Evolutionary conservation across 2,113 vertebrate genomes (phyloP).

Genomic region (Pygathrix nemaeus): DNA sequence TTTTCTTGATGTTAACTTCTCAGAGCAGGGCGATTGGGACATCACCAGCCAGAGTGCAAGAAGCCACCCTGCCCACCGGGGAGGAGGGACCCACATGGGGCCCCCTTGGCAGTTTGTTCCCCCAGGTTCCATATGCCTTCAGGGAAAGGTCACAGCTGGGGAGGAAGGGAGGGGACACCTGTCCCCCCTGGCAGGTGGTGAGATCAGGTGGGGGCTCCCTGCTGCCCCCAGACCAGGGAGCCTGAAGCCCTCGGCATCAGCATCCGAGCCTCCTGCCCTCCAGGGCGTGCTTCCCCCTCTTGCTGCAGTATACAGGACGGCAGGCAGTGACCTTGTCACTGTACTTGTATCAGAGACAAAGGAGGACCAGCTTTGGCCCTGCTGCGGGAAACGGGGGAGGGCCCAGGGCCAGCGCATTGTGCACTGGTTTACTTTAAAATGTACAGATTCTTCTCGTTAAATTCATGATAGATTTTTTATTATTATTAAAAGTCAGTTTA

Average conservation of each 20-base stretch:
- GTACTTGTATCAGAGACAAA: background rate
- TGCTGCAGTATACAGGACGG: background rate
- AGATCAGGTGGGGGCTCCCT: background rate
- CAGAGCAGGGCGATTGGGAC: conserved; percentile 43
- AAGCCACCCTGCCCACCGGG: background rate
- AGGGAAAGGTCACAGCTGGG: background rate
- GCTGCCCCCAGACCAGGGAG: background rate
- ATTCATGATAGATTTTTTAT: conserved; percentile 77
- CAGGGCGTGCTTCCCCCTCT: background rate
- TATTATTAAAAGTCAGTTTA: conserved; percentile 84
- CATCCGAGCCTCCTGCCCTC: accelerated
- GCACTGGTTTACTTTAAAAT: conserved; percentile 80
- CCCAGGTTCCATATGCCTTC: too few species aligned
- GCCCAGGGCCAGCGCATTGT: conserved; percentile 53
- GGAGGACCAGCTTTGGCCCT: background rate
- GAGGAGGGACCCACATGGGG: too few species aligned
- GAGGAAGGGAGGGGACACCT: background rate
- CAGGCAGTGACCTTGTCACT: background rate
- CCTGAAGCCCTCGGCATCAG: background rate
- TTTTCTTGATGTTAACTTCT: conserved; percentile 42
- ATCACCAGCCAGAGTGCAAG: background rate
- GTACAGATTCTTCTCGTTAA: conserved; percentile 73
- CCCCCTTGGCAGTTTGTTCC: background rate
- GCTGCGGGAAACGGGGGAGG: background rate
- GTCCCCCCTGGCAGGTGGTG: background rate